Conservation (phyloP, 2,888 invertebrate genomes). For the Cerceris rybyensis region DNA sequence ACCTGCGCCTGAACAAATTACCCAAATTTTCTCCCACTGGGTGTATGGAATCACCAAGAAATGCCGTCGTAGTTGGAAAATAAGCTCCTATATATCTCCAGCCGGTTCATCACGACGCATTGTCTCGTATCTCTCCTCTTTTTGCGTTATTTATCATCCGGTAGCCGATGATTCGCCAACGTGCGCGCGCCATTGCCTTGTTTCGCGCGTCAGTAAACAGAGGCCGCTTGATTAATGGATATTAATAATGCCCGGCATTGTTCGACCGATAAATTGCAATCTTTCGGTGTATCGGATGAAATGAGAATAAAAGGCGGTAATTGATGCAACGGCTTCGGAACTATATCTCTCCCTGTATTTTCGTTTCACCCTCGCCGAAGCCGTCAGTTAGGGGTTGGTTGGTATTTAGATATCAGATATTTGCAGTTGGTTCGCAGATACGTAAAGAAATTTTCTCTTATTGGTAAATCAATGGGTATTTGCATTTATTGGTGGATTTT, state of each 20-base stretch:
- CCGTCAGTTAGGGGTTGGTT: not conserved
- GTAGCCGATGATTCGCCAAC: slow-evolving; percentile 21
- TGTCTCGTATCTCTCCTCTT: slow-evolving; percentile 22
- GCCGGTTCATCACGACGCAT: slow-evolving; percentile 38
- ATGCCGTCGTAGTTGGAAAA: slow-evolving; percentile 12
- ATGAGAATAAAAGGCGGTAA: slow-evolving; percentile 65
- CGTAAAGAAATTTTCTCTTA: no score
- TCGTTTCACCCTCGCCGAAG: not conserved
- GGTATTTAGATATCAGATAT: not conserved
- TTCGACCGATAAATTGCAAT: slow-evolving; percentile 70
- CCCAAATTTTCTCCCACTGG: slow-evolving; percentile 31
- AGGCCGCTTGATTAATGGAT: slow-evolving; percentile 72
- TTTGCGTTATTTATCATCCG: slow-evolving; percentile 15
- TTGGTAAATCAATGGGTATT: no score
- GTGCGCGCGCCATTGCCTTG: slow-evolving; percentile 25
- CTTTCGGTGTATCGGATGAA: slow-evolving; percentile 56
- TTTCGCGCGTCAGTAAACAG: slow-evolving; percentile 38
- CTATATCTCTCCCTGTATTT: not conserved
- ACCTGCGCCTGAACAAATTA: no score
- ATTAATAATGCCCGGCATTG: slow-evolving; percentile 72
- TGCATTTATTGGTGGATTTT: no score
- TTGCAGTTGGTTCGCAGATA: not conserved
- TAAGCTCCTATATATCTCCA: slow-evolving; percentile 22
- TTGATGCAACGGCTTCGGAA: slow-evolving; percentile 51
- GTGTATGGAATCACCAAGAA: slow-evolving; percentile 26